phyloP scores from a whole-genome alignment of 2,797 vertebrate genomes.

The Hylomyscus alleni region DNA sequence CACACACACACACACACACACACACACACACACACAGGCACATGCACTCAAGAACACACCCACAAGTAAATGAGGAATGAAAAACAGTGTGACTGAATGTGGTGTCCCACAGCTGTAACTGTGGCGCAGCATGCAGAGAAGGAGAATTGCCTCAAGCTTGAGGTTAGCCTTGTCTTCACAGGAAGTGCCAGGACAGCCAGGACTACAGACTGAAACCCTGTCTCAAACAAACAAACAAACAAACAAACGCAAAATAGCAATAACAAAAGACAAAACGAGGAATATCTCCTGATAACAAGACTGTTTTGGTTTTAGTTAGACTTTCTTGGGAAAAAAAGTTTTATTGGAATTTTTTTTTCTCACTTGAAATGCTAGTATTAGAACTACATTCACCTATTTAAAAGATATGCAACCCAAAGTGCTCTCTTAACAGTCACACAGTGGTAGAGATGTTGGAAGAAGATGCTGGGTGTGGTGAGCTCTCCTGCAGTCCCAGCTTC shows the following conservation, averaged over 20 bases:
- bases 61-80: too few relatives aligned
- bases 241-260: not conserved
- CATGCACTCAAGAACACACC: not conserved
- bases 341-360: constrained; percentile 51
- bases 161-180: not conserved
- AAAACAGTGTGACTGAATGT: too few relatives aligned
- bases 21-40: not conserved
- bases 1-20: not conserved
- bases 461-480: not conserved
- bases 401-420: constrained; percentile 46
- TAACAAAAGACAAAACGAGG: not conserved
- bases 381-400: constrained; percentile 37
- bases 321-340: constrained; percentile 51
- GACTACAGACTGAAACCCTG: not conserved
- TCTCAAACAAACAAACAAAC: not conserved
- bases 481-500: not conserved
- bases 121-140: too few relatives aligned
- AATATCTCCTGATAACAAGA: not conserved
- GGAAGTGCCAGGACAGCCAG: not conserved
- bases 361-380: constrained; percentile 39
- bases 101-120: too few relatives aligned
- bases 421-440: not conserved
- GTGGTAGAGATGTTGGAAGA: not conserved
- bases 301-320: not conserved
- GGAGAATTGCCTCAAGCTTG: not conserved